Percentiles rank a stretch among this genome's conserved stretches.
phyloP scores from a whole-genome alignment of 2,113 vertebrate genomes.

The Coreoperca whiteheadi region DNA sequence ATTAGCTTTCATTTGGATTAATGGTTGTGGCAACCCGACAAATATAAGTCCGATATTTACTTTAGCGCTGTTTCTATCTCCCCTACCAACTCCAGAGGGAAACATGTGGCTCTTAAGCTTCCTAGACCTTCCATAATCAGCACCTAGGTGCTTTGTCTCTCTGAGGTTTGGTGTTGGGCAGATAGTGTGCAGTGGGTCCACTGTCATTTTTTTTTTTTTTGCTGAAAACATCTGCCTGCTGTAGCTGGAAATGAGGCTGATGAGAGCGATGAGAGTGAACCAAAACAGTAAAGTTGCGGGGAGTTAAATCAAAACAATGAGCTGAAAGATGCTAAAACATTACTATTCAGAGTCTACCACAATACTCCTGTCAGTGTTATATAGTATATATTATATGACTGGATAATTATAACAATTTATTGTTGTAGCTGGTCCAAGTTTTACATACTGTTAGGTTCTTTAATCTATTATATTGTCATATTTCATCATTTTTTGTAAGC shows the following conservation, averaged over 20 bases:
- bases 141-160: background rate
- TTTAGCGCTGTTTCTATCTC: constrained; percentile 15
- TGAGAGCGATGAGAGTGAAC: background rate
- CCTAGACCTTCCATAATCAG: background rate
- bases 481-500: background rate
- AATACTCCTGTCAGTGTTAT: background rate
- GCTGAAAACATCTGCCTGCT: background rate
- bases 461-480: background rate
- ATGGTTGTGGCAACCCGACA: background rate
- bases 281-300: background rate
- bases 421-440: background rate
- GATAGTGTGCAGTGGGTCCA: background rate
- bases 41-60: constrained; percentile 1
- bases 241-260: background rate
- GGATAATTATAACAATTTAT: background rate
- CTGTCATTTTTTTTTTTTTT: background rate
- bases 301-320: too few relatives aligned
- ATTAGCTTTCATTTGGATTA: constrained; percentile 12
- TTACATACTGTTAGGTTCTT: too few relatives aligned
- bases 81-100: background rate
- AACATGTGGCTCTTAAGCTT: background rate
- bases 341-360: background rate
- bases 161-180: background rate
- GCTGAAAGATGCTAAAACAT: background rate
- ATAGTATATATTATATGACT: too few relatives aligned